phyloP scores from a whole-genome alignment of 2,888 invertebrate genomes.

The Pseudanteris insignis region DNA sequence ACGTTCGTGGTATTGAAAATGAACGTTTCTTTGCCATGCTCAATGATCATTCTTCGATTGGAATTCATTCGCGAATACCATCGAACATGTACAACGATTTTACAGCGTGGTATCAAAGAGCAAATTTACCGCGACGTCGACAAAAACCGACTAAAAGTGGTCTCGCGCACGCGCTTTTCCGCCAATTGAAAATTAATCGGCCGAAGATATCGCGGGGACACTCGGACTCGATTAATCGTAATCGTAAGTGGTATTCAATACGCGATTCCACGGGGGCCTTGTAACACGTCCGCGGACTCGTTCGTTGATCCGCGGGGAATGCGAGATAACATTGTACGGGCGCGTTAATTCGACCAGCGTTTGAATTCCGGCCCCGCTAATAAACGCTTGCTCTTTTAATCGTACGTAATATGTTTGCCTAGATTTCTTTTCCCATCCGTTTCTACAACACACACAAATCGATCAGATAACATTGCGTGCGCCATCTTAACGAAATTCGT shows the following conservation, averaged over 20 bases:
- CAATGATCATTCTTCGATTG: too few relatives aligned
- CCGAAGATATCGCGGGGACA: constrained; percentile 40
- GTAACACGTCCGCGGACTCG: constrained; percentile 44
- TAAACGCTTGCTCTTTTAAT: constrained; percentile 40
- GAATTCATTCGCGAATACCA: too few relatives aligned
- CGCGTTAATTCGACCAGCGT: constrained; percentile 45
- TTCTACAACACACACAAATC: constrained; percentile 15
- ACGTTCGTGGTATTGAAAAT: too few relatives aligned
- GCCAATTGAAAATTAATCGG: constrained; percentile 27
- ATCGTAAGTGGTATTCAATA: constrained; percentile 50
- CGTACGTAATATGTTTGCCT: constrained; percentile 19
- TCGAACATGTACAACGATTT: too few relatives aligned
- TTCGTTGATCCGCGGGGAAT: constrained; percentile 46
- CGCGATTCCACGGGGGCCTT: constrained; percentile 43
- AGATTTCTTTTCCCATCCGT: constrained; percentile 1
- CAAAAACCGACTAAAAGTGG: constrained; percentile 15
- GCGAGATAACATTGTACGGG: constrained; percentile 48
- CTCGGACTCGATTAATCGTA: constrained; percentile 51
- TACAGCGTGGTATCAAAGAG: too few relatives aligned
- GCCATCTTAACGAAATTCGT: constrained; percentile 26
- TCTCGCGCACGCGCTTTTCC: constrained; percentile 23
- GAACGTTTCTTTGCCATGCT: too few relatives aligned
- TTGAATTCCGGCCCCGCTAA: constrained; percentile 41
- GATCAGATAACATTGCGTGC: constrained; percentile 45
- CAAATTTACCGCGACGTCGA: constrained; percentile 2